phyloP scores from a whole-genome alignment of 2,888 invertebrate genomes.

The Eumerus sabulonum region DNA sequence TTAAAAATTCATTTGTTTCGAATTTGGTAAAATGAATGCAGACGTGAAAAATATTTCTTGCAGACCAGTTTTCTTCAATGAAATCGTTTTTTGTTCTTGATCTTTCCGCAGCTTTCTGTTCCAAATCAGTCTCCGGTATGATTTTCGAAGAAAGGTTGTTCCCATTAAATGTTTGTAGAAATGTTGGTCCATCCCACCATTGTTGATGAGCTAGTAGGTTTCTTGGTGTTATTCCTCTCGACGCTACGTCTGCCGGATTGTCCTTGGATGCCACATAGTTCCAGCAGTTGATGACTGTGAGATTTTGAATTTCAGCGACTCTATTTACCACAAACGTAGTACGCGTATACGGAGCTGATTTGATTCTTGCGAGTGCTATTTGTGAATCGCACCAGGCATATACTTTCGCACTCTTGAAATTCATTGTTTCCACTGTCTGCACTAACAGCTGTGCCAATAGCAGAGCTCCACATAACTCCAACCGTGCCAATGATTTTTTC shows the following conservation, averaged over 20 bases:
- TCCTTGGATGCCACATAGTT: background rate
- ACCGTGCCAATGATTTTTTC: background rate
- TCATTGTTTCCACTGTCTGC: background rate
- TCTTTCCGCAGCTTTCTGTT: background rate
- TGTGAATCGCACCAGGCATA: slow-evolving; percentile 19
- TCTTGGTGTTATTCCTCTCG: slow-evolving; percentile 7
- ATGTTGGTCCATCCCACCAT: slow-evolving; percentile 11
- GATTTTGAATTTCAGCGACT: slow-evolving; percentile 13
- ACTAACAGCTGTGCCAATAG: background rate
- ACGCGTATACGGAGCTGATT: slow-evolving; percentile 2
- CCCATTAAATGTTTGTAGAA: slow-evolving; percentile 4
- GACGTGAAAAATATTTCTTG: slow-evolving; percentile 17
- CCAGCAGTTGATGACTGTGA: background rate
- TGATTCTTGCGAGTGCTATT: background rate
- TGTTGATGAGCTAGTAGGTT: background rate
- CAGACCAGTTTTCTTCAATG: background rate
- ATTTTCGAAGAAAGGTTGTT: too few relatives aligned
- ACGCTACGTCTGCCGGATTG: too few relatives aligned
- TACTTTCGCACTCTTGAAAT: background rate
- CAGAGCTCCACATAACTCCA: slow-evolving; percentile 5
- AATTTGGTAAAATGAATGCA: slow-evolving; percentile 11
- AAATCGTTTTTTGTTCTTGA: background rate
- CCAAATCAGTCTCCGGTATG: slow-evolving; percentile 16
- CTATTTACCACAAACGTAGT: too few relatives aligned
- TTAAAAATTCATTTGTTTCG: background rate